These are phyloP conservation scores for Achroia grisella DNA, from an alignment of 1,140 invertebrate genomes.

Conservation along the genomic window DNA sequence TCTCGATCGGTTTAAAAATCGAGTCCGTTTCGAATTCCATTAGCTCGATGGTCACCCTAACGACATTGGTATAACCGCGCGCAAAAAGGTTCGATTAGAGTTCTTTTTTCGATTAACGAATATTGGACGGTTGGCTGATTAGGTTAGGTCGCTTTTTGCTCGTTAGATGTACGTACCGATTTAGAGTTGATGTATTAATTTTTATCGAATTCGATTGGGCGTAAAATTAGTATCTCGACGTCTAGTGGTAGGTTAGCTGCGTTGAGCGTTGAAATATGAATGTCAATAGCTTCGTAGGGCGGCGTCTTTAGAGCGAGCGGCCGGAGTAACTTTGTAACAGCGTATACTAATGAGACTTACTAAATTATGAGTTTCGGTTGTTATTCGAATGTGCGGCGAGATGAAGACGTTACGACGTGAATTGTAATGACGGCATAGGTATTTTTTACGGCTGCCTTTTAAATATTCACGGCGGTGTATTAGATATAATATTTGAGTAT, in stretches of 20 bases:
- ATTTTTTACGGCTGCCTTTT: slow-evolving; percentile 23
- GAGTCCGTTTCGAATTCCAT: slow-evolving; percentile 53
- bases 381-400: slow-evolving; percentile 48
- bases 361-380: slow-evolving; percentile 53
- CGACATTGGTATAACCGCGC: slow-evolving; percentile 49
- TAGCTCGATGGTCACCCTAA: slow-evolving; percentile 50
- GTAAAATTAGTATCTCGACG: slow-evolving; percentile 58
- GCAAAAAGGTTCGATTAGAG: slow-evolving; percentile 51
- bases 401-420: slow-evolving; percentile 52
- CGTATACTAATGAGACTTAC: slow-evolving; percentile 55
- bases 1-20: slow-evolving; percentile 29
- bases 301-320: slow-evolving; percentile 34
- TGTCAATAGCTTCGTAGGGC: slow-evolving; percentile 49
- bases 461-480: slow-evolving; percentile 25
- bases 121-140: slow-evolving; percentile 20
- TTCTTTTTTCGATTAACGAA: slow-evolving; percentile 46
- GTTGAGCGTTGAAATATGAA: slow-evolving; percentile 63
- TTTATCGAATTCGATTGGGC: slow-evolving; percentile 60
- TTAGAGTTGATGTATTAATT: slow-evolving; percentile 59
- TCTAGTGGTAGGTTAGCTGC: slow-evolving; percentile 48
- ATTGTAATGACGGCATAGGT: slow-evolving; percentile 36
- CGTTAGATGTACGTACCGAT: slow-evolving; percentile 20
- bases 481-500: slow-evolving; percentile 22
- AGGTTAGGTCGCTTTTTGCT: slow-evolving; percentile 40
- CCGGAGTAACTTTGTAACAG: slow-evolving; percentile 35